Conservation (phyloP, 2,113 vertebrate genomes). For the Setophaga kirtlandii region DNA sequence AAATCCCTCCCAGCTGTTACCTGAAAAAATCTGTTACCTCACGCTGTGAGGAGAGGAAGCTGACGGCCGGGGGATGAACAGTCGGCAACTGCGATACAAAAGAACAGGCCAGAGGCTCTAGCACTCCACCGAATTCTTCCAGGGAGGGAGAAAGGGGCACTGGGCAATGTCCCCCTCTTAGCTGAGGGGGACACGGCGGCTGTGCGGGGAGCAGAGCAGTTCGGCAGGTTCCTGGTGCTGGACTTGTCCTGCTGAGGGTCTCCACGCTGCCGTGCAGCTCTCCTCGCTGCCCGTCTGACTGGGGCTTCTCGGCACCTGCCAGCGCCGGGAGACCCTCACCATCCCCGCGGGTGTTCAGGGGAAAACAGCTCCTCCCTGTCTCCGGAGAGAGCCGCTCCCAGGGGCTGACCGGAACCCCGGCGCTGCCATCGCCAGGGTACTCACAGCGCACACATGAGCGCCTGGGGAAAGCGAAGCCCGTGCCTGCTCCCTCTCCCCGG, state of each 20-base stretch:
- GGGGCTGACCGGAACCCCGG: neutral
- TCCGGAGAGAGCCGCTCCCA: neutral
- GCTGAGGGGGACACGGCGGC: too few relatives aligned
- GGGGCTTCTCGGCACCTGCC: neutral
- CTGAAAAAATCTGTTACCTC: too few relatives aligned
- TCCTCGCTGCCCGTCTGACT: too few relatives aligned
- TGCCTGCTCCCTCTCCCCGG: too few relatives aligned
- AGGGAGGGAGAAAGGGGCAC: too few relatives aligned
- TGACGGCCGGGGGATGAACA: neutral
- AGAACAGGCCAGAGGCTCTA: too few relatives aligned
- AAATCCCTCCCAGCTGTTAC: neutral
- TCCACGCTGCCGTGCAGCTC: too few relatives aligned
- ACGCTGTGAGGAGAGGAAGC: neutral
- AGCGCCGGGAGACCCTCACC: neutral
- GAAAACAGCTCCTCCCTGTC: neutral
- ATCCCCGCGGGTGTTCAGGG: neutral
- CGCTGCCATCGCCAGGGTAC: neutral
- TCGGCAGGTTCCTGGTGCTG: too few relatives aligned
- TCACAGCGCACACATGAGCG: fast-evolving
- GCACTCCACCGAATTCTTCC: too few relatives aligned
- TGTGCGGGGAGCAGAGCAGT: too few relatives aligned
- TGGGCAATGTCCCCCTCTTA: too few relatives aligned
- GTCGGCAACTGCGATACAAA: neutral
- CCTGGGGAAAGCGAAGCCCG: neutral
- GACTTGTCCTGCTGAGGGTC: too few relatives aligned